phyloP scores from a whole-genome alignment of 2,888 invertebrate genomes.

The Rhyacophila evoluta region DNA sequence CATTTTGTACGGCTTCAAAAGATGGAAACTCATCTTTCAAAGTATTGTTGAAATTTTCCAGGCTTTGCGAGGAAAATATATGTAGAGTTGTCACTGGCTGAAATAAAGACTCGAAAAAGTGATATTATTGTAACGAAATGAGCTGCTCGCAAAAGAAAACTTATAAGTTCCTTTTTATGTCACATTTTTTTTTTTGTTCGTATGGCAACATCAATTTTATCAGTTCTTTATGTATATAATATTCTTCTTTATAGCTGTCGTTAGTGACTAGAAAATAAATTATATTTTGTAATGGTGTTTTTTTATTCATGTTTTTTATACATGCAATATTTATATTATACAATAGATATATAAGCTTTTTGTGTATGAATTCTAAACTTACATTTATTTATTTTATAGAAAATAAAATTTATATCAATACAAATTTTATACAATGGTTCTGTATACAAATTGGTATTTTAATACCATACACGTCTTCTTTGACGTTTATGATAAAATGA shows the following conservation, averaged over 20 bases:
- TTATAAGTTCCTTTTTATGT: neutral
- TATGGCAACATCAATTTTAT: neutral
- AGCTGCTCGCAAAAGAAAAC: neutral
- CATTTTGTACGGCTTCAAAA: neutral
- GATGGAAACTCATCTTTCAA: neutral
- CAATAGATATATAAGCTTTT: no score
- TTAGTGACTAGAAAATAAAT: neutral
- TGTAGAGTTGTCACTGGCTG: neutral
- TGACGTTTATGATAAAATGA: no score
- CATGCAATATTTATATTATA: neutral
- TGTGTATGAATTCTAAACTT: no score
- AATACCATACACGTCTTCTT: no score
- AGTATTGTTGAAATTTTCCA: neutral
- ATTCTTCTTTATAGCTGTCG: neutral
- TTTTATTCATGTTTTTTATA: neutral
- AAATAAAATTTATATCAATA: no score
- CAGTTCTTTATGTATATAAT: conserved; percentile 5
- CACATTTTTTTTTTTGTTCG: neutral
- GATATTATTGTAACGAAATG: conserved; percentile 1
- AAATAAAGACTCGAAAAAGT: neutral
- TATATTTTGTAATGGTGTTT: neutral
- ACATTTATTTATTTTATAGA: no score
- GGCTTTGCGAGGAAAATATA: neutral
- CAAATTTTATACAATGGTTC: no score
- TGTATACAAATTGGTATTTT: no score